Conservation (phyloP, 2,888 invertebrate genomes). For the Nomada fabriciana region DNA sequence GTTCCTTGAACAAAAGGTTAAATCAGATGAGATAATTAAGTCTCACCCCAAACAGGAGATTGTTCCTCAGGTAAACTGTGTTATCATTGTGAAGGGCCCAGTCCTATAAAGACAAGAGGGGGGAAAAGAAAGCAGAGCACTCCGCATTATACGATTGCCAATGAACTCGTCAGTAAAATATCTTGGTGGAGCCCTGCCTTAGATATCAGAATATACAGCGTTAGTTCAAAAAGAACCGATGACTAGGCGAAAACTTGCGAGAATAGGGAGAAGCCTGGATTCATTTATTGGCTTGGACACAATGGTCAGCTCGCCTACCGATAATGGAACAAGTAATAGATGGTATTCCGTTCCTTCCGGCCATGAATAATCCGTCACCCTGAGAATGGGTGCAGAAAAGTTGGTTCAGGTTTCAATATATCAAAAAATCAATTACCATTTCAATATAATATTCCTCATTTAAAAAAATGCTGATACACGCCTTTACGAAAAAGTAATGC, state of each 20-base stretch:
- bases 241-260: conserved; percentile 13
- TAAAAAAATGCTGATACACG: neutral
- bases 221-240: conserved; percentile 12
- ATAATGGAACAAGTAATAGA: neutral
- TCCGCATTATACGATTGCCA: too few relatives aligned
- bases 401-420: neutral
- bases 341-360: neutral
- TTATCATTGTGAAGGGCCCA: neutral
- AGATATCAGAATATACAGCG: neutral
- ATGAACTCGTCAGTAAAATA: neutral
- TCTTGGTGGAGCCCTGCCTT: neutral
- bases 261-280: neutral
- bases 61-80: neutral
- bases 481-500: too few relatives aligned
- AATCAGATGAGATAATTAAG: too few relatives aligned
- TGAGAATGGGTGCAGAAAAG: neutral
- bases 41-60: too few relatives aligned
- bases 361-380: neutral
- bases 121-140: too few relatives aligned
- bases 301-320: conserved; percentile 10
- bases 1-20: too few relatives aligned
- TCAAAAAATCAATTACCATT: neutral
- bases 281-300: conserved; percentile 26
- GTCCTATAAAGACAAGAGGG: neutral
- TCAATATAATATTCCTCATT: neutral